These are phyloP conservation scores for Thereuonema tuberculata DNA, from an alignment of 1,140 invertebrate species.

Conservation along the genomic window DNA sequence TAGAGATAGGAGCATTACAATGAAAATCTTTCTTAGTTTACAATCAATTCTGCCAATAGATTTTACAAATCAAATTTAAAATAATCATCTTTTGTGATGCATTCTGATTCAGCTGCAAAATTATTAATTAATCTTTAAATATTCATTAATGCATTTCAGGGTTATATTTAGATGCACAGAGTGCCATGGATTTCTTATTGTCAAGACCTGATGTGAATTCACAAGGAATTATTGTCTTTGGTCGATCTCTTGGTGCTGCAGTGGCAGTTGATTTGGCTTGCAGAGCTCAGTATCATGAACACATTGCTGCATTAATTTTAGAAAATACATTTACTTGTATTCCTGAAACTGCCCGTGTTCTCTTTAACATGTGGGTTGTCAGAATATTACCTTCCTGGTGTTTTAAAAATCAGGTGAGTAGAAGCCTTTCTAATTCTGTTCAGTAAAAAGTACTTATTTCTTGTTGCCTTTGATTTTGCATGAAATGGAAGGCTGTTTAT, in stretches of 20 bases:
- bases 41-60: no score
- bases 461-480: no score
- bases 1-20: no score
- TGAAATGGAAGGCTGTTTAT: no score
- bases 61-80: no score
- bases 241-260: slow-evolving; percentile 79
- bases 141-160: slow-evolving; percentile 32
- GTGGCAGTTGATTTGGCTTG: slow-evolving; percentile 71
- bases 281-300: slow-evolving; percentile 50
- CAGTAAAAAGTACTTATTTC: no score
- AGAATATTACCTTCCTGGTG: slow-evolving; percentile 19
- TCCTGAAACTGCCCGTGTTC: slow-evolving; percentile 63
- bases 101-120: no score
- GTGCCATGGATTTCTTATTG: slow-evolving; percentile 69
- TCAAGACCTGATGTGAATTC: slow-evolving; percentile 67
- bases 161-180: slow-evolving; percentile 70
- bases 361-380: slow-evolving; percentile 21
- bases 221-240: slow-evolving; percentile 79
- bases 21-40: no score
- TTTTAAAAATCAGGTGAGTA: slow-evolving; percentile 21
- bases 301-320: slow-evolving; percentile 69
- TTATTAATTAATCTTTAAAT: no score
- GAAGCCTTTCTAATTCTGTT: no score
- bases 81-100: no score
- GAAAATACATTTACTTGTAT: slow-evolving; percentile 94